These are phyloP conservation scores for Tenebrio molitor DNA, from an alignment of 1,140 invertebrate genomes.

Conservation along the genomic window DNA sequence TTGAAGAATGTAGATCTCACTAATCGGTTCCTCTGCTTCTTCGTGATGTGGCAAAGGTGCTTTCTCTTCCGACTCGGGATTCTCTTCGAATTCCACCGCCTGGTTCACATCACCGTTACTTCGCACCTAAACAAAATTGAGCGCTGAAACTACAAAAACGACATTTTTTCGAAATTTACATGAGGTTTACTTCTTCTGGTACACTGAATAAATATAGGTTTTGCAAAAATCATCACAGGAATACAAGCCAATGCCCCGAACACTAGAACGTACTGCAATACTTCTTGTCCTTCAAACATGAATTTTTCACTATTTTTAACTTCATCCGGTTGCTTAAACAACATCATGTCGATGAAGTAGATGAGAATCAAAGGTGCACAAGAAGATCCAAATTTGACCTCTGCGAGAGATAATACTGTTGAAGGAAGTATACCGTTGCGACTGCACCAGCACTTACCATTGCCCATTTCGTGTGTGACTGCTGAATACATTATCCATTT, in stretches of 20 bases:
- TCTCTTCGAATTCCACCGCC: conserved; percentile 71
- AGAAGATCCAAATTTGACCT: conserved; percentile 69
- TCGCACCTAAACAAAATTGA: background rate
- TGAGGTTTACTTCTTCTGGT: conserved; percentile 54
- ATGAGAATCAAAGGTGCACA: conserved; percentile 92
- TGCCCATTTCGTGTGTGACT: background rate
- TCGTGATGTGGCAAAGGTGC: conserved; percentile 63
- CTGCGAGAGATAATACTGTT: conserved; percentile 37
- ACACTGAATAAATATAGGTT: conserved; percentile 82
- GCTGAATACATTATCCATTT: conserved; percentile 90
- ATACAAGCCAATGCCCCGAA: conserved; percentile 85
- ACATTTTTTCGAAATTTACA: conserved; percentile 21
- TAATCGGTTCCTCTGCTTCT: conserved; percentile 80
- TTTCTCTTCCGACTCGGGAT: conserved; percentile 45
- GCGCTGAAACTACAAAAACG: background rate
- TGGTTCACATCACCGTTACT: conserved; percentile 75
- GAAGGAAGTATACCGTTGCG: background rate
- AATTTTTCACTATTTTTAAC: conserved; percentile 73
- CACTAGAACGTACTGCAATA: conserved; percentile 82
- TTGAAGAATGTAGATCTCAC: conserved; percentile 93
- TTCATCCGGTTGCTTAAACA: conserved; percentile 74
- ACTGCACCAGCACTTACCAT: no score
- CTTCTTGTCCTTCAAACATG: conserved; percentile 81
- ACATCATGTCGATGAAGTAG: conserved; percentile 94
- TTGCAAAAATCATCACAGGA: conserved; percentile 93